Percentiles rank a stretch among this genome's conserved stretches.
phyloP scores from a whole-genome alignment of 2,888 invertebrate genomes.

The Cactoblastis cactorum region DNA sequence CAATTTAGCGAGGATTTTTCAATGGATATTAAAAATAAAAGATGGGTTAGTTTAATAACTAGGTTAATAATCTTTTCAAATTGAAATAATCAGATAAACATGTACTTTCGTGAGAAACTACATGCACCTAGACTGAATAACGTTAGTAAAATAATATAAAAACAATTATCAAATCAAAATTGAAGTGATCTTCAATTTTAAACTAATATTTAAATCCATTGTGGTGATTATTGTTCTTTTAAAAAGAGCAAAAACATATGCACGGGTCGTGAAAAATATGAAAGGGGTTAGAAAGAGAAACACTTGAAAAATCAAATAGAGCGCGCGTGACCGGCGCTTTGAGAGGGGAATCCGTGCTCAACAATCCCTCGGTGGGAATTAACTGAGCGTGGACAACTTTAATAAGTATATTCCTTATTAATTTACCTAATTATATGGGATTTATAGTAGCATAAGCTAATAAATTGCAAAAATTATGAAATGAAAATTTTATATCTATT shows the following conservation, averaged over 20 bases:
- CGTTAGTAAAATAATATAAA: constrained; percentile 25
- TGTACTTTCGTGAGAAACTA: constrained; percentile 23
- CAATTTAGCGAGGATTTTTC: too few species aligned
- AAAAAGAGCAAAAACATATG: constrained; percentile 60
- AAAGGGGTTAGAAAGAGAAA: constrained; percentile 44
- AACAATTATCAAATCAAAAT: constrained; percentile 27
- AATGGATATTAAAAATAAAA: too few species aligned
- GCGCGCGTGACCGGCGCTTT: constrained; percentile 54
- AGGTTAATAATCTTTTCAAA: too few species aligned
- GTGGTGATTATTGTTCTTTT: constrained; percentile 47
- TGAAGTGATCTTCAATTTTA: constrained; percentile 31
- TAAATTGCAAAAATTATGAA: too few species aligned
- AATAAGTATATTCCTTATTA: neutral
- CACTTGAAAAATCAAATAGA: constrained; percentile 58
- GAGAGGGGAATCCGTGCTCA: constrained; percentile 34
- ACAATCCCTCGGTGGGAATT: constrained; percentile 36
- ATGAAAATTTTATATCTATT: too few species aligned
- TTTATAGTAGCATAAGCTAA: too few species aligned
- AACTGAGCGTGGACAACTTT: neutral
- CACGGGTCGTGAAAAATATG: constrained; percentile 32
- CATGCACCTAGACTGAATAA: too few species aligned
- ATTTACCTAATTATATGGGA: neutral
- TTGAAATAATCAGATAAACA: too few species aligned
- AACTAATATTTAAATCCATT: constrained; percentile 45
- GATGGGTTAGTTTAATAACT: too few species aligned